phyloP scores from a whole-genome alignment of 2,888 invertebrate genomes.

The Tenthredo amoena region DNA sequence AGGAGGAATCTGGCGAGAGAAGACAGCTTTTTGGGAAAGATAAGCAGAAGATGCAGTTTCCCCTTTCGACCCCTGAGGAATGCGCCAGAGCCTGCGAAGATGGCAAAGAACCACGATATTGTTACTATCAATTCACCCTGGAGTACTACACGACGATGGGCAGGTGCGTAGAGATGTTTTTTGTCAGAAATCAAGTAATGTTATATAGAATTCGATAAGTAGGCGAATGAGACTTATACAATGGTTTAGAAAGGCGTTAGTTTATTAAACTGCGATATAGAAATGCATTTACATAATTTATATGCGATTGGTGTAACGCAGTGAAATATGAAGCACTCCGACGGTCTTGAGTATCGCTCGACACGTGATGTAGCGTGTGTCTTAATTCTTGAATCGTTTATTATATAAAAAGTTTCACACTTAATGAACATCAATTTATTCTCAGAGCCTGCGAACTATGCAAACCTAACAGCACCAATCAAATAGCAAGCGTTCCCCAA shows the following conservation, averaged over 20 bases:
- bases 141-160: slow-evolving; percentile 91
- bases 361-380: not conserved
- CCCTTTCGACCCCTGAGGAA: slow-evolving; percentile 87
- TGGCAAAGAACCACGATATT: slow-evolving; percentile 89
- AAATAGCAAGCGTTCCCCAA: slow-evolving; percentile 53
- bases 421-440: not conserved
- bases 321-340: not conserved
- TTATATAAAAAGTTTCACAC: not conserved
- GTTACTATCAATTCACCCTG: slow-evolving; percentile 91
- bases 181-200: not conserved
- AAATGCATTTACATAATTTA: slow-evolving; percentile 17
- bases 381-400: not conserved
- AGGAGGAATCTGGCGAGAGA: not conserved
- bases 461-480: slow-evolving; percentile 59
- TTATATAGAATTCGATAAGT: not conserved
- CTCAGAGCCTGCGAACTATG: slow-evolving; percentile 62
- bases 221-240: not conserved
- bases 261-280: not conserved
- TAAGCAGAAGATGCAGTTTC: not conserved
- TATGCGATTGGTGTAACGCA: not conserved
- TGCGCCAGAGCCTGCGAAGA: slow-evolving; percentile 90
- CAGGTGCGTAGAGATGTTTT: slow-evolving; percentile 78
- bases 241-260: slow-evolving; percentile 38
- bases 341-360: not conserved
- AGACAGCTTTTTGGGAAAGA: not conserved